Percentiles rank a stretch among this genome's conserved stretches.
Evolutionary conservation across 2,113 vertebrate genomes (phyloP).

Genomic region (Miniopterus natalensis): DNA sequence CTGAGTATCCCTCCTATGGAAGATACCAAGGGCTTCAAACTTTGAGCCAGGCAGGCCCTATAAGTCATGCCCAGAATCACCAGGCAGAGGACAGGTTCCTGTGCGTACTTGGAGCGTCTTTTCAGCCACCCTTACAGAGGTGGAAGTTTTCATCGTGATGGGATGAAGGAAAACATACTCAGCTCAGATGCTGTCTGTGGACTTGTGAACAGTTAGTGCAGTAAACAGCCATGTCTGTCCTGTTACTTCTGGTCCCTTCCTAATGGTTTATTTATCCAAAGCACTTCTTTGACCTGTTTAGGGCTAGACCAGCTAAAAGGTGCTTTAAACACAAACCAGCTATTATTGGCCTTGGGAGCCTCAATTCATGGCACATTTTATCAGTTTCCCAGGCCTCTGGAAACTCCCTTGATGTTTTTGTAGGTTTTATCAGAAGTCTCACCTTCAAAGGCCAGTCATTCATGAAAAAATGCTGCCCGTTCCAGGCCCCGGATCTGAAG

Average conservation of each 20-base stretch:
- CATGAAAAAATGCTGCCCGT: background rate
- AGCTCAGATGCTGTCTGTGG: background rate
- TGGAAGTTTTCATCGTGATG: background rate
- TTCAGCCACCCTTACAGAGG: background rate
- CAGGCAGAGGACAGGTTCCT: background rate
- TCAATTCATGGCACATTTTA: background rate
- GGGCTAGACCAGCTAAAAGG: background rate
- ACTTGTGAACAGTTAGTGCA: background rate
- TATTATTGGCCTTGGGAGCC: background rate
- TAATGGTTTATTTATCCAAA: background rate
- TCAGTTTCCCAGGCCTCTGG: background rate
- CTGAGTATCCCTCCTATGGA: background rate
- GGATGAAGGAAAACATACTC: background rate
- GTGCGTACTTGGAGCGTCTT: background rate
- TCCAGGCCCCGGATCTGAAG: background rate
- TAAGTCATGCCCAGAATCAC: background rate
- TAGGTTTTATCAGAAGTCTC: slow-evolving; percentile 9
- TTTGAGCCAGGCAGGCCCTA: background rate
- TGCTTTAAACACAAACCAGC: slow-evolving; percentile 27
- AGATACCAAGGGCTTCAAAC: background rate
- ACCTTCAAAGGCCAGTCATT: background rate
- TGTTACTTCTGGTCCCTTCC: background rate
- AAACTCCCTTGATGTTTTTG: slow-evolving; percentile 16
- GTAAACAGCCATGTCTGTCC: background rate
- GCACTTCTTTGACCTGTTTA: background rate